Evolutionary conservation across 2,888 invertebrate genomes (phyloP), one percentile per base, ranked within the genome.

Genomic region (Epiblema foenella): DNA sequence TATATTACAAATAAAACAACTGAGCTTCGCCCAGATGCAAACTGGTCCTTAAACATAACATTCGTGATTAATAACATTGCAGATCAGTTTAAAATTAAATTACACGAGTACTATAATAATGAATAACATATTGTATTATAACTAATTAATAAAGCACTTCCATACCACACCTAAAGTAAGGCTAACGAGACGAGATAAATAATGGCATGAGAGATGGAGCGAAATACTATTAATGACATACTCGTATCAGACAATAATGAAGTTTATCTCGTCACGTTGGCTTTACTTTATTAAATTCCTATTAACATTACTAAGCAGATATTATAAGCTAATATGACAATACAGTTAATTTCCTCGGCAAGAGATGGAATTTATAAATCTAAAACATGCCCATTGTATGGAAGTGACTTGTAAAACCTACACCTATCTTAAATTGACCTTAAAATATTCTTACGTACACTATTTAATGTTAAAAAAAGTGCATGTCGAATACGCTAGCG

Each of bases 81-180:
- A 71, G 71, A 62, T 71, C 71, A 67, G 62, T 66, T 71, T 37
- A 67, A 57, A 39, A 51, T 20, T 57, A 66, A 39, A 71, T 49
- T 66, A 20, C 54, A 29, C 52, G 29, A 49, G n/a, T n/a, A n/a
- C n/a, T n/a, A n/a, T n/a, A n/a, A n/a, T n/a, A n/a, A n/a, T n/a
- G n/a, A n/a, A n/a, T n/a, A 49, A 56, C 7, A 56, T 62, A 67
- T 46, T 12, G 20, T 54, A 60, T 24, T 33, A 29, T 17, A 39
- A 49, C 17, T 56, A 57, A 65, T 56, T 66, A 67, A 62, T 37
- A 67, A 71, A 71, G 51, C 49, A 67, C 71, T 67, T 67, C 57
- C 67, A 56, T 64, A 64, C 62, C 51, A 49, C 62, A 18, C n/a
- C 24, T n/a, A 9, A 57, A 33, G 33, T 33, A 33, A 33, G 33